A percentile compares a stretch with the other conserved stretches of the same genome.
phyloP scores from a whole-genome alignment of 2,888 invertebrate genomes.

The Chrysopilus asiliformis region DNA sequence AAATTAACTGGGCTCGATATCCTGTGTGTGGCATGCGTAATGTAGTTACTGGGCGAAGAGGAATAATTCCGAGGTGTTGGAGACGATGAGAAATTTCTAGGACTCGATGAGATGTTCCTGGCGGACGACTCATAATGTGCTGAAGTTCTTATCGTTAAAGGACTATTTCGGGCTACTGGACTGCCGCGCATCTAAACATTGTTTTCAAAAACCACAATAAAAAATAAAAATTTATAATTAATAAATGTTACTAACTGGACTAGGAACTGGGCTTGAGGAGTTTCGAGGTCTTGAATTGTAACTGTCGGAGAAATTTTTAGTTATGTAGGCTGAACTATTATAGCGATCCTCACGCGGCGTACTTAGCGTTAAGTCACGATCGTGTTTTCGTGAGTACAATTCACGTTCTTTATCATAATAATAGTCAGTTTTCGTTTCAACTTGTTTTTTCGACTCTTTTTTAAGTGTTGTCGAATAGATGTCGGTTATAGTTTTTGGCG shows the following conservation, averaged over 20 bases:
- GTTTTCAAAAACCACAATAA: slow-evolving; percentile 4
- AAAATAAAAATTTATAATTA: not conserved
- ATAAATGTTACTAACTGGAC: slow-evolving; percentile 22
- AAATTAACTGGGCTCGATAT: slow-evolving; percentile 32
- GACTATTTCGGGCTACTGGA: slow-evolving; percentile 31
- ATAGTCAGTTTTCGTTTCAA: slow-evolving; percentile 27
- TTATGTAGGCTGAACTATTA: slow-evolving; percentile 16
- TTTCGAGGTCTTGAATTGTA: slow-evolving; percentile 15
- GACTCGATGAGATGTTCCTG: slow-evolving; percentile 28
- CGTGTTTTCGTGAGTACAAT: slow-evolving; percentile 22
- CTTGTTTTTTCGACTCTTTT: slow-evolving; percentile 22
- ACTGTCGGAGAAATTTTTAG: slow-evolving; percentile 16
- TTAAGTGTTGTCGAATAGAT: slow-evolving; percentile 27
- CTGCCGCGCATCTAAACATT: slow-evolving; percentile 30
- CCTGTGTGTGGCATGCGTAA: slow-evolving; percentile 36
- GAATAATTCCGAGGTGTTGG: slow-evolving; percentile 31
- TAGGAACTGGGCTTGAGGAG: slow-evolving; percentile 27
- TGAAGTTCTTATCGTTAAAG: slow-evolving; percentile 34
- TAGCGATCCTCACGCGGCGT: slow-evolving; percentile 32
- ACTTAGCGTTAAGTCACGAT: slow-evolving; percentile 26
- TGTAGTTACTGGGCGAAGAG: slow-evolving; percentile 43
- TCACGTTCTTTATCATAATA: slow-evolving; percentile 36
- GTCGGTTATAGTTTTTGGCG: slow-evolving; percentile 29
- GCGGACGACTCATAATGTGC: slow-evolving; percentile 29
- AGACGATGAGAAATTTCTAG: slow-evolving; percentile 30